Evolutionary conservation across 2,113 vertebrate genomes (phyloP), one percentile per base, ranked within the genome.

Genomic region (Excalfactoria chinensis): DNA sequence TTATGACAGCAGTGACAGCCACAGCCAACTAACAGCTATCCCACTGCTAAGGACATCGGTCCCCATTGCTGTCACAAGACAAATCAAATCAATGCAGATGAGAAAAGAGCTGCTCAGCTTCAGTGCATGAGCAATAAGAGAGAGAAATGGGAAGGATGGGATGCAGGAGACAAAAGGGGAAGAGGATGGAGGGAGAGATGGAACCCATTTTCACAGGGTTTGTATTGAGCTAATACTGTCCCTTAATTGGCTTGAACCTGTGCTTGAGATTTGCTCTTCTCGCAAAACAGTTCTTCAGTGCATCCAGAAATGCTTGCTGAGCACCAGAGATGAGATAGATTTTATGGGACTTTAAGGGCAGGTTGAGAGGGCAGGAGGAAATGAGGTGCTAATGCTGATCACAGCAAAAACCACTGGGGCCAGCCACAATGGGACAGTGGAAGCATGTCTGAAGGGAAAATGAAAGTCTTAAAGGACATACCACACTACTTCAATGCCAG

Each of bases 341-440:
- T 92, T 95, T 86, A 95, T 67, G 83, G 15, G 80, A 63, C 83
- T 92, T 73, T 78, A 67, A 90, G 70, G 53, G 44, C 55, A 93
- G 76, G 73, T 35, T 59, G 40, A 64, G 66, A 93, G 72, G 34
- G 46, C 73, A 88, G 62, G 30, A 93, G 58, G 58, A 93, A 90
- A 94, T 74, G 73, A 95, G 66, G 62, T 80, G 76, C 82, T 93
- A 85, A 91, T 63, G 60, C 85, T 91, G 79, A 89, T 77, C 40
- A 72, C 64, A 90, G 91, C 83, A 86, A 74, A 85, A 93, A 40
- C 56, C 1, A 2, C 63, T 75, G 56, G 64, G 89, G 43, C 79
- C 58, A 84, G 75, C 69, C 60, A 2, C 84, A 93, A 92, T 34
- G 75, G 74, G 46, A 63, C 68, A 80, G 63, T 23, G 44, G 66